Base-by-base conservation (phyloP, 2,113 vertebrate genomes). In the Rhinoderma darwinii region DNA sequence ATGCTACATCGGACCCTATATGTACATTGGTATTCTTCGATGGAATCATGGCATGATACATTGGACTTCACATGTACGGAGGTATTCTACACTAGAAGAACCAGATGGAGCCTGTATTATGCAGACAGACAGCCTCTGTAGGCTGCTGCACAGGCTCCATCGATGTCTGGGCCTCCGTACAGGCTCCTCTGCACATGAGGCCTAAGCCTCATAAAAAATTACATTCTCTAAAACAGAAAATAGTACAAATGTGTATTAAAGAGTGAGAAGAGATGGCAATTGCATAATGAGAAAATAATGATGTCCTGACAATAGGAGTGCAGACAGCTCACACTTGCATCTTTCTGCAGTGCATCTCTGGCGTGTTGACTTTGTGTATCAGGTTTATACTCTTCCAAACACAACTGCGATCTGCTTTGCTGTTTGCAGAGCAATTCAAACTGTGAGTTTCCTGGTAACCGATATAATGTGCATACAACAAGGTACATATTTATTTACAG, bases 351-450 rank as follows among this genome's bases (percentile, higher is more conserved):
- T 32, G 50, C 61, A 50, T 41, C 83, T 80, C 47, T 88, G 39
- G 76, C 15, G 59, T 88, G 85, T 88, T 88, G 85, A 89, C 82
- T 72, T 70, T 88, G 77, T 79, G 25, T 87, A 87, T 87, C 86
- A 87, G 86, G 39, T 54, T 56, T n/a, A 72, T 87, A 82, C 50
- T 75, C 79, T 54, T 63, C 75, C 86, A 87, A 87, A 87, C 86
- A 87, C 51, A 82, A 75, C 76, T 70, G 87, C 43, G 76, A 88
- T 86, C 66, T 80, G 56, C 47, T 68, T 82, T 35, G 43, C 35
- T 88, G 79, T 86, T 85, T 85, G 70, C 83, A 39, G 15, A 85
- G 83, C 77, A 85, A 85, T 88, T 75, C 77, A 88, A 63, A 63
- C 68, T 61, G 44, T 32, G 50, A 35, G 83, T 84, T 79, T 82